Percentiles rank a stretch among this genome's conserved stretches.
Conservation (phyloP, 2,797 vertebrate species). For the Mus minutoides region DNA sequence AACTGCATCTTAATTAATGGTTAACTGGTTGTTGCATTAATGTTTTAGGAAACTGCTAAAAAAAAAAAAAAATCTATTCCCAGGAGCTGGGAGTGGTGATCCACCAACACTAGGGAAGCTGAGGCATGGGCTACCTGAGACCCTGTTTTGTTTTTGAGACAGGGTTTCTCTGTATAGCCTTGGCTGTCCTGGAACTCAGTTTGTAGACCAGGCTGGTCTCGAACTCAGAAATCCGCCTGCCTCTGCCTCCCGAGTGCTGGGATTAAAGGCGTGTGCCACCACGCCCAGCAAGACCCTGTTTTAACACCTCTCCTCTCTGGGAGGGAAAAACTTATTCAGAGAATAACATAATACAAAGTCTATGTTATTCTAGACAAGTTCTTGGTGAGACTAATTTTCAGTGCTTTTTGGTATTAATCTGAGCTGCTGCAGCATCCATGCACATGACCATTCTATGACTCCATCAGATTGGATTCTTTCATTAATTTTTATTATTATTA, state of each 20-base stretch:
- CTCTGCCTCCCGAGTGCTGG: no score
- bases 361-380: background rate
- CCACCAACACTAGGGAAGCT: background rate
- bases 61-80: background rate
- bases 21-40: background rate
- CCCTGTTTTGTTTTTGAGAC: no score
- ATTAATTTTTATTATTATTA: no score
- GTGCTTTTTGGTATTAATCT: background rate
- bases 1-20: background rate
- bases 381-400: background rate
- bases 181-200: no score
- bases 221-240: no score
- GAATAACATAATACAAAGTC: background rate
- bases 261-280: no score
- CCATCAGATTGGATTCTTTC: background rate
- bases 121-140: background rate
- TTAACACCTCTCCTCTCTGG: background rate
- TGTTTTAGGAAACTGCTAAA: background rate
- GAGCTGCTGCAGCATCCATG: background rate
- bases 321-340: background rate
- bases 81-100: background rate
- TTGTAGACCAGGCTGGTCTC: no score
- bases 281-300: no score
- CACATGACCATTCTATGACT: background rate
- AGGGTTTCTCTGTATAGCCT: no score